Percentiles rank a stretch among this genome's conserved stretches.
phyloP scores from a whole-genome alignment of 2,888 invertebrate species.

The Machimus rusticus region DNA sequence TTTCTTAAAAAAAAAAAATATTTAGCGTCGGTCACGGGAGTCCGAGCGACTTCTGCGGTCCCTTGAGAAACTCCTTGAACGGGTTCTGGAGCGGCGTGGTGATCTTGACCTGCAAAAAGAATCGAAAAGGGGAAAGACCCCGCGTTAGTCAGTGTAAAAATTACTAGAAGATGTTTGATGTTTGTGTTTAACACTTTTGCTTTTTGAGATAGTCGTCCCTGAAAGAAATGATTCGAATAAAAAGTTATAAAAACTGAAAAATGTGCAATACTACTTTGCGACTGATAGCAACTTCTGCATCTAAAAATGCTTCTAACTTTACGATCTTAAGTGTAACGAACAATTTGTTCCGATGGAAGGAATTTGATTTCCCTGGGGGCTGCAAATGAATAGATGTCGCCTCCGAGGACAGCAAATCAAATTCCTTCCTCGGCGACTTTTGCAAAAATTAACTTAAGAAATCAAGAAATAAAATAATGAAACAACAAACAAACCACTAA shows the following conservation, averaged over 20 bases:
- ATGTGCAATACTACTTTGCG: conserved; percentile 21
- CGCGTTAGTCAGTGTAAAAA: not conserved
- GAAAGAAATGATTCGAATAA: not conserved
- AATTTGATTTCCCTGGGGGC: not conserved
- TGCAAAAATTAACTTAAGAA: conserved; percentile 9
- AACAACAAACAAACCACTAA: conserved; percentile 53
- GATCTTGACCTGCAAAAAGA: conserved; percentile 60
- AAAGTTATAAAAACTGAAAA: not conserved
- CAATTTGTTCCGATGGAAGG: not conserved
- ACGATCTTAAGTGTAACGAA: not conserved
- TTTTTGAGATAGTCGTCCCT: not conserved
- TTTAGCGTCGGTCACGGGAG: conserved; percentile 64
- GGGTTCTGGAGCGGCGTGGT: conserved; percentile 61
- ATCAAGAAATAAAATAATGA: conserved; percentile 48
- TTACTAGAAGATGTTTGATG: not conserved
- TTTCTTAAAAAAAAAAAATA: not conserved
- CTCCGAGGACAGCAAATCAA: not conserved
- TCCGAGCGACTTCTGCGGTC: conserved; percentile 68
- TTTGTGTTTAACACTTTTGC: not conserved
- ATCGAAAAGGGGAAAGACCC: conserved; percentile 25
- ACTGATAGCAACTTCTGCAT: not conserved
- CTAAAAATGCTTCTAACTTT: not conserved
- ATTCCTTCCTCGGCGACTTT: not conserved
- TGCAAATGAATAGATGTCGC: not conserved
- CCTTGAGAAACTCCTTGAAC: conserved; percentile 66